Percentiles rank a stretch among this genome's conserved stretches.
phyloP scores from a whole-genome alignment of 2,113 vertebrate species.

The Corynorhinus townsendii region DNA sequence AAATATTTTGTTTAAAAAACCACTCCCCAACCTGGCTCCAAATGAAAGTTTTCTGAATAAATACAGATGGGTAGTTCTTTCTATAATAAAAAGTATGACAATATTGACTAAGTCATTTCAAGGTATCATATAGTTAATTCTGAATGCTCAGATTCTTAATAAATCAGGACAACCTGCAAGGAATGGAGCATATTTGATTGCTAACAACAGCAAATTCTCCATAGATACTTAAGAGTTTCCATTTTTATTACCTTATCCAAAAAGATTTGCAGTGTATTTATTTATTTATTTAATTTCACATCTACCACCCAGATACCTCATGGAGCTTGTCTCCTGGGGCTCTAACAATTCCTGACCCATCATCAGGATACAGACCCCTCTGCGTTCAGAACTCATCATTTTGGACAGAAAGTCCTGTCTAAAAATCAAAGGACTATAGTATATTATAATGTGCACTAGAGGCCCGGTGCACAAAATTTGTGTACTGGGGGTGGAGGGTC shows the following conservation, averaged over 20 bases:
- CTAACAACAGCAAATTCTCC: not conserved
- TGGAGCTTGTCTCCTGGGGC: fast-evolving
- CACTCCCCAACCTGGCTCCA: not conserved
- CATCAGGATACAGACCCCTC: not conserved
- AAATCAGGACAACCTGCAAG: not conserved
- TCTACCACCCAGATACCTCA: not conserved
- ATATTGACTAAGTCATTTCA: slow-evolving; percentile 1
- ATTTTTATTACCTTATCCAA: not conserved
- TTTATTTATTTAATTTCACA: not conserved
- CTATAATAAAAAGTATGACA: not conserved
- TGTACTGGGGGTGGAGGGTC: no score
- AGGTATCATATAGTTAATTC: not conserved
- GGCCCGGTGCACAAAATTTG: no score
- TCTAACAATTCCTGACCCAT: not conserved
- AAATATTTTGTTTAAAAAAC: slow-evolving; percentile 26
- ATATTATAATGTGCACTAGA: not conserved
- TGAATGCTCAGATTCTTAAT: not conserved
- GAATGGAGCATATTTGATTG: not conserved
- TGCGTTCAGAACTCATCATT: not conserved
- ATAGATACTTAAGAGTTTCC: not conserved
- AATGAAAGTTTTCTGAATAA: not conserved
- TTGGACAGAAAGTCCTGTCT: not conserved
- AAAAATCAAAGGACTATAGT: not conserved
- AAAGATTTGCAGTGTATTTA: not conserved
- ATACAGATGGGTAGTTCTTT: not conserved